phyloP scores from a whole-genome alignment of 1,140 invertebrate genomes.

The Leguminivora glycinivorella region DNA sequence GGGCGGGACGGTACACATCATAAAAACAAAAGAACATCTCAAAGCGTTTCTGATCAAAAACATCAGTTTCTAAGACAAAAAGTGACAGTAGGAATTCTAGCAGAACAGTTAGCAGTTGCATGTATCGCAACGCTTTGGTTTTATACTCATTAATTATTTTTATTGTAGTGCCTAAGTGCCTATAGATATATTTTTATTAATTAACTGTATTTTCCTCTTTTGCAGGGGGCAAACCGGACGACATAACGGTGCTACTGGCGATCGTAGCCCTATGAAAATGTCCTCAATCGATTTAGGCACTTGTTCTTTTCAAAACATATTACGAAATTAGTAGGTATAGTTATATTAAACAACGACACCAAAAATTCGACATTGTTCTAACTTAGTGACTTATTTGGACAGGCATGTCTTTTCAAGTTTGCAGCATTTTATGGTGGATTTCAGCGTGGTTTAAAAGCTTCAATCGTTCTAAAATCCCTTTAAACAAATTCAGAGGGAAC shows the following conservation, averaged over 20 bases:
- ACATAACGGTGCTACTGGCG: conserved; percentile 97
- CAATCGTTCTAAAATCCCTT: too few species aligned
- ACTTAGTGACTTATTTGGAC: conserved; percentile 21
- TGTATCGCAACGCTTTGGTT: neutral
- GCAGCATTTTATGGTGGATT: neutral
- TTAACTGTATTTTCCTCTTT: conserved; percentile 63
- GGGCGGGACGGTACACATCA: too few species aligned
- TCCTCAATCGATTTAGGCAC: conserved; percentile 54
- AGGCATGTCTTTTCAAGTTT: conserved; percentile 1
- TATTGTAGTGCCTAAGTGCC: too few species aligned
- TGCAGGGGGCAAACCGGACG: conserved; percentile 97
- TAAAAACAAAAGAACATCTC: too few species aligned
- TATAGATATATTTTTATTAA: conserved; percentile 28
- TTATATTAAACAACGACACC: conserved; percentile 60
- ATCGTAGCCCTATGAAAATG: conserved; percentile 88
- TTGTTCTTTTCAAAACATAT: conserved; percentile 48
- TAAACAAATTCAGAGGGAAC: neutral
- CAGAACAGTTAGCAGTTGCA: neutral
- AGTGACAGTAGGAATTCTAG: neutral
- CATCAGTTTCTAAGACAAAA: too few species aligned
- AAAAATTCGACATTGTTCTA: conserved; percentile 52
- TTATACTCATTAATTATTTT: too few species aligned
- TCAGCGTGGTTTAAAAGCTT: neutral
- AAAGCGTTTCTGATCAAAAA: too few species aligned
- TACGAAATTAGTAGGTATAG: conserved; percentile 54